These are phyloP conservation scores for Catharus minimus DNA, from an alignment of 2,113 vertebrate genomes.

Conservation along the genomic window DNA sequence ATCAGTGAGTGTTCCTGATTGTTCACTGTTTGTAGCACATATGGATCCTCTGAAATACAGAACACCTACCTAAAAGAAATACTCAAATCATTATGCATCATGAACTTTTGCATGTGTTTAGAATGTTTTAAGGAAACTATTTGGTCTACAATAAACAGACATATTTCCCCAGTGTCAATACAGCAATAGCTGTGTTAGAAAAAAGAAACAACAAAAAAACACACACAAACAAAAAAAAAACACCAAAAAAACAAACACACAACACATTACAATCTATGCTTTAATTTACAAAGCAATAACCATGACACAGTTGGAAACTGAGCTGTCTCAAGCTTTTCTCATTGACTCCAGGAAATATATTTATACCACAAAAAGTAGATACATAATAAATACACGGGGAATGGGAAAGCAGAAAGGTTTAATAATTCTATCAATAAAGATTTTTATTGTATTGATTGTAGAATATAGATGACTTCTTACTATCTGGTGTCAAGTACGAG, in stretches of 20 bases:
- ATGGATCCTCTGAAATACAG: conserved; percentile 74
- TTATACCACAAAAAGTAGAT: neutral
- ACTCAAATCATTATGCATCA: conserved; percentile 69
- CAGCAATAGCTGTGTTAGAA: conserved; percentile 63
- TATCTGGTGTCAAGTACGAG: neutral
- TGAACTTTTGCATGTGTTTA: conserved; percentile 75
- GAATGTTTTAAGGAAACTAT: conserved; percentile 76
- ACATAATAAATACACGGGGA: neutral
- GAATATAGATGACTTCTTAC: neutral
- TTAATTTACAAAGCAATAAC: conserved; percentile 58
- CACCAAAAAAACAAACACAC: neutral
- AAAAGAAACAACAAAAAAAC: conserved; percentile 50
- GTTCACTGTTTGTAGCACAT: conserved; percentile 77
- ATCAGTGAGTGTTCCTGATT: conserved; percentile 76
- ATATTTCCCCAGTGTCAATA: conserved; percentile 72
- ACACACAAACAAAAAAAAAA: neutral
- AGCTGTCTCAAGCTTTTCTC: conserved; percentile 6
- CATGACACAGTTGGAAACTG: conserved; percentile 15
- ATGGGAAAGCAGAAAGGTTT: neutral
- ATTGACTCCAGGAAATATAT: neutral
- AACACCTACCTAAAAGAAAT: conserved; percentile 75
- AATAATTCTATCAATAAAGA: neutral
- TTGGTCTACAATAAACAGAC: conserved; percentile 76
- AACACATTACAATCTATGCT: conserved; percentile 47
- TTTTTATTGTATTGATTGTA: neutral